phyloP scores from a whole-genome alignment of 2,888 invertebrate genomes.

The Cephus pulcher region DNA sequence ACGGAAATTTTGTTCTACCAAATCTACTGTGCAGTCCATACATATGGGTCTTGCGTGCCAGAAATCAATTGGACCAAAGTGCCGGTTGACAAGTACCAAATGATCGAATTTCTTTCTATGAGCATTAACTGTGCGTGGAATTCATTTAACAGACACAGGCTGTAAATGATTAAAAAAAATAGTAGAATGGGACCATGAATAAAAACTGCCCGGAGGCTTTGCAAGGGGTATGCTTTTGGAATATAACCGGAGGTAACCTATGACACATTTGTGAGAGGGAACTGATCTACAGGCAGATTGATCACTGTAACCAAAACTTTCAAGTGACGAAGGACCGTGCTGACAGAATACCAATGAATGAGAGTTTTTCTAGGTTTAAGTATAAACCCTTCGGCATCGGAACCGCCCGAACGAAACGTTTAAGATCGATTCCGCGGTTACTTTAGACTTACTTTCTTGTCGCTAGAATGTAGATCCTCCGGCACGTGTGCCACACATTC shows the following conservation, averaged over 20 bases:
- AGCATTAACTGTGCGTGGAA: neutral
- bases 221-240: neutral
- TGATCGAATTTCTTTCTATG: neutral
- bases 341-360: neutral
- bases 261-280: neutral
- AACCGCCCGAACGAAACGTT: conserved; percentile 3
- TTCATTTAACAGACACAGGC: neutral
- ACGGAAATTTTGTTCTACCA: neutral
- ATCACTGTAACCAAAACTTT: neutral
- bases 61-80: neutral
- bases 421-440: conserved; percentile 2
- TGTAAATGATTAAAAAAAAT: neutral
- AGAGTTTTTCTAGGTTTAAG: neutral
- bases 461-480: conserved; percentile 43
- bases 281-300: neutral
- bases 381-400: neutral
- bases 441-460: conserved; percentile 25
- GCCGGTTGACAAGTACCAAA: neutral
- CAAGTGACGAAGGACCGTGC: neutral
- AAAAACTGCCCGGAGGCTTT: neutral
- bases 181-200: neutral
- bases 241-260: neutral
- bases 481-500: conserved; percentile 56
- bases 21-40: neutral
- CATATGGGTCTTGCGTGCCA: neutral